Evolutionary conservation across 2,113 vertebrate genomes (phyloP).

Genomic region (Pollimyrus isidori): DNA sequence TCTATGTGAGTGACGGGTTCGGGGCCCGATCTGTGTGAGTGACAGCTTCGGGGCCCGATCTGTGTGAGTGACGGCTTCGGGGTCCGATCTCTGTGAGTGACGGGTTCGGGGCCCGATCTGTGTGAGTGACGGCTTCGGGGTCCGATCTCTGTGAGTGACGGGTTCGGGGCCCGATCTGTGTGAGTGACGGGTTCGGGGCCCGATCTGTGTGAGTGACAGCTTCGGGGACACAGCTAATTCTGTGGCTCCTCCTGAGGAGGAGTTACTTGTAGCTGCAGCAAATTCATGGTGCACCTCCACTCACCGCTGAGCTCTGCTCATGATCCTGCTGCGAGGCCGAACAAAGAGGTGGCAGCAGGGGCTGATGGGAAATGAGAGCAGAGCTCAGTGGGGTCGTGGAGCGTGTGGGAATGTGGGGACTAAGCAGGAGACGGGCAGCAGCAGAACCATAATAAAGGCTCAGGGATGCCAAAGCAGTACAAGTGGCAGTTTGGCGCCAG

Average conservation of each 20-base stretch:
- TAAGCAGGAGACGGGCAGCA: neutral
- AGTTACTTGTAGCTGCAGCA: neutral
- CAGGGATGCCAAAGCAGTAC: neutral
- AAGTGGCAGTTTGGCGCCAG: neutral
- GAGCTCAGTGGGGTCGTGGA: neutral
- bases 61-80: neutral
- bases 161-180: too few species aligned
- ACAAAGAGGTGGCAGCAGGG: neutral
- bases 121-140: too few species aligned
- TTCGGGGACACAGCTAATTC: neutral
- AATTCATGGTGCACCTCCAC: neutral
- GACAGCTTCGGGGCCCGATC: neutral
- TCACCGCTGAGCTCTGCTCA: neutral
- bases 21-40: neutral
- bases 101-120: too few species aligned
- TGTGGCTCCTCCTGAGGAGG: neutral
- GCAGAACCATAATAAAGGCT: neutral
- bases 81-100: too few species aligned
- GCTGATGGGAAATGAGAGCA: neutral
- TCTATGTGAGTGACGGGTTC: neutral
- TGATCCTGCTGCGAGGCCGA: neutral
- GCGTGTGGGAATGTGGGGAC: neutral
- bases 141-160: too few species aligned
- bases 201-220: too few species aligned
- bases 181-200: too few species aligned